A percentile compares a stretch with the other conserved stretches of the same genome.
These are phyloP conservation scores for Bacillus rossius DNA, from an alignment of 1,140 invertebrate species.

Conservation along the genomic window DNA sequence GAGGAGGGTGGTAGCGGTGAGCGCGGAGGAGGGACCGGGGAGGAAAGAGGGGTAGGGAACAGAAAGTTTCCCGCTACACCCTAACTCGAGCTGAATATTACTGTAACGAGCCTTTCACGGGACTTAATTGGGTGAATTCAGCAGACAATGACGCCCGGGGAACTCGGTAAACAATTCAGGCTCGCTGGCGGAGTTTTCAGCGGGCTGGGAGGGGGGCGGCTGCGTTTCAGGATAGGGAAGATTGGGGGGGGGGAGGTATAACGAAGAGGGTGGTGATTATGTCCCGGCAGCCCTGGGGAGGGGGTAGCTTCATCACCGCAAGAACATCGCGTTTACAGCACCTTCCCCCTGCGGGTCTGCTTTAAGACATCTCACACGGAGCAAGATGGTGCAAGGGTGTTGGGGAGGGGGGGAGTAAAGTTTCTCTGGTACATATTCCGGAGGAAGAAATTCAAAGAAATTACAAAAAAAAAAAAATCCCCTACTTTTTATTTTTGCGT, in stretches of 20 bases:
- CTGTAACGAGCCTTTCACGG: constrained; percentile 17
- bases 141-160: constrained; percentile 14
- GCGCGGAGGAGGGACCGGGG: not conserved
- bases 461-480: too few species aligned
- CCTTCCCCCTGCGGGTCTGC: too few species aligned
- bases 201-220: not conserved
- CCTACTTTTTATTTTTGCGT: too few species aligned
- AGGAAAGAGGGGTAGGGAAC: not conserved
- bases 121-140: constrained; percentile 18
- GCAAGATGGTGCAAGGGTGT: too few species aligned
- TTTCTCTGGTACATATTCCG: too few species aligned
- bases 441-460: too few species aligned
- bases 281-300: too few species aligned
- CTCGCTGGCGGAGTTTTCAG: not conserved
- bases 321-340: too few species aligned
- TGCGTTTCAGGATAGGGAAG: not conserved
- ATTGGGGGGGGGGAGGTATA: not conserved
- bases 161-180: constrained; percentile 16
- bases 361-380: too few species aligned
- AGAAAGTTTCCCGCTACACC: constrained; percentile 14
- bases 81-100: constrained; percentile 17
- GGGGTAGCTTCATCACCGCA: too few species aligned
- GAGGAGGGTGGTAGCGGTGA: not conserved
- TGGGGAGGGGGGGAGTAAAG: too few species aligned
- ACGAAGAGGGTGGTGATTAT: not conserved